Evolutionary conservation across 2,797 vertebrate species (phyloP).

Genomic region (Aselliscus stoliczkanus): DNA sequence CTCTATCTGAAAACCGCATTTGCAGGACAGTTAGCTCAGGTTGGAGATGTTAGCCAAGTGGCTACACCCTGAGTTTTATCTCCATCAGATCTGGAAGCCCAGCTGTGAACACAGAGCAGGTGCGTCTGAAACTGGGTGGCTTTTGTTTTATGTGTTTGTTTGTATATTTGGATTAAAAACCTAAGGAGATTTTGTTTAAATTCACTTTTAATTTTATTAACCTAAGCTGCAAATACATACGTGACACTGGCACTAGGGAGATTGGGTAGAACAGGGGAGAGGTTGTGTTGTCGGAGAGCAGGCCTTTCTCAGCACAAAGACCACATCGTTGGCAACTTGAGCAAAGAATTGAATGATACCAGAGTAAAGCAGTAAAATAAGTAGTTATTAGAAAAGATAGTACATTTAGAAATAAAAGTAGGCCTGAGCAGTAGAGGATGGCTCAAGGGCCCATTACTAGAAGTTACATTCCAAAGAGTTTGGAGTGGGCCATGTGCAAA

Average conservation of each 20-base stretch:
- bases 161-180: not conserved
- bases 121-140: not conserved
- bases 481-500: too few relatives aligned
- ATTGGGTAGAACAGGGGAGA: not conserved
- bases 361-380: too few relatives aligned
- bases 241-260: not conserved
- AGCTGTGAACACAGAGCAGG: not conserved
- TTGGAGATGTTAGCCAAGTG: not conserved
- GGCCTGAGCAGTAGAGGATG: too few relatives aligned
- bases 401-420: too few relatives aligned
- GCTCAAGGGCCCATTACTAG: too few relatives aligned
- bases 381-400: too few relatives aligned
- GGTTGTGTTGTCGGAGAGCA: too few relatives aligned
- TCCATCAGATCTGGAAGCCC: not conserved
- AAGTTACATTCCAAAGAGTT: too few relatives aligned
- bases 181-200: not conserved
- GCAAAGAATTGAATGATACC: too few relatives aligned
- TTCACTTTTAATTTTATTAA: not conserved
- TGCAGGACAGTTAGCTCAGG: not conserved
- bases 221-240: not conserved
- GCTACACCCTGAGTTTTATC: not conserved
- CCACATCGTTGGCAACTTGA: too few relatives aligned
- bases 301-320: too few relatives aligned
- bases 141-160: not conserved
- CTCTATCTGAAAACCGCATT: not conserved